Conservation (phyloP, 2,113 vertebrate species). For the Lethenteron reissneri region DNA sequence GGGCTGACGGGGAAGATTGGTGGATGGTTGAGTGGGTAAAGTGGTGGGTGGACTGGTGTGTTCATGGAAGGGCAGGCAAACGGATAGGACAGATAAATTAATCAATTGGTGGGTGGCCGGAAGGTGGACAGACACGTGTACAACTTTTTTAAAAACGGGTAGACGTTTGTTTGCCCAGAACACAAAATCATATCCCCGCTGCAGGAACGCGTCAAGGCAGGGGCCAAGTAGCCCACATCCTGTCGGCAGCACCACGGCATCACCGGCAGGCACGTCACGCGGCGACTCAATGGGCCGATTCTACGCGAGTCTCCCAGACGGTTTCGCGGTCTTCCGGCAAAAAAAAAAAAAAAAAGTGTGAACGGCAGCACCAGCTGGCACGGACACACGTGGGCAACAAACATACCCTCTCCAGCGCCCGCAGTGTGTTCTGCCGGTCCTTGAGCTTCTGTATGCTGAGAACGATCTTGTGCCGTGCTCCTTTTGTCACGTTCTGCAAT, state of each 20-base stretch:
- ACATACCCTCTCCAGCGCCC: constrained; percentile 63
- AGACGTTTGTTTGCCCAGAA: no score
- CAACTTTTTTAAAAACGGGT: no score
- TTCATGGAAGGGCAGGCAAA: no score
- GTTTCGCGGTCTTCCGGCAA: background rate
- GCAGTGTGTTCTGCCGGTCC: constrained; percentile 57
- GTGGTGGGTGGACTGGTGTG: no score
- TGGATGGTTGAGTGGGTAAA: no score
- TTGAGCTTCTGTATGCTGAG: constrained; percentile 76
- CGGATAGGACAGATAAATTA: no score
- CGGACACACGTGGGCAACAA: background rate
- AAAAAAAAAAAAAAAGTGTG: background rate
- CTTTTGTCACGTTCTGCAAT: constrained; percentile 68
- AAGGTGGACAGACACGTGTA: no score
- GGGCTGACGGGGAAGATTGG: no score
- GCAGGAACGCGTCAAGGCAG: background rate
- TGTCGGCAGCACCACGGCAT: background rate
- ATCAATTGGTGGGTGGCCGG: no score
- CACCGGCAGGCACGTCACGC: no score
- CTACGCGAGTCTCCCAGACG: background rate
- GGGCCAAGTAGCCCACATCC: background rate
- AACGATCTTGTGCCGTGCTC: constrained; percentile 73
- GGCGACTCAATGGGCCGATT: background rate
- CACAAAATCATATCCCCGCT: no score
- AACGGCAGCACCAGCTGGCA: background rate